phyloP scores from a whole-genome alignment of 2,113 vertebrate species.

The Pimephales promelas region DNA sequence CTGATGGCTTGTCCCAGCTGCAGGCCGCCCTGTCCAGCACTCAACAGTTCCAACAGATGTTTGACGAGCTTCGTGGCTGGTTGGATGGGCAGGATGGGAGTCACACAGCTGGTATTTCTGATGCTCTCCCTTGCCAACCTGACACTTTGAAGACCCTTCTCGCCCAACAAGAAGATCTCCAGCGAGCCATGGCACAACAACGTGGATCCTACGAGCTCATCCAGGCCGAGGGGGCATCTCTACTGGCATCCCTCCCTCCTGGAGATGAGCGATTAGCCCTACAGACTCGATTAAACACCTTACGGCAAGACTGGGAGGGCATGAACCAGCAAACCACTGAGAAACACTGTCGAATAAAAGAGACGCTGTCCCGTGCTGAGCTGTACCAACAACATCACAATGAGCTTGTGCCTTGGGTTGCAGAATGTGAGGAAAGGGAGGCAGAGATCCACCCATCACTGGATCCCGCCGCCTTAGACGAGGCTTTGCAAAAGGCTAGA shows the following conservation, averaged over 20 bases:
- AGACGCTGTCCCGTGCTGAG: conserved; percentile 86
- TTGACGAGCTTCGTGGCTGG: conserved; percentile 92
- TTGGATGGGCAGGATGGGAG: conserved; percentile 82
- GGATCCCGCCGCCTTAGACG: conserved; percentile 83
- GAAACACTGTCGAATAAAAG: conserved; percentile 80
- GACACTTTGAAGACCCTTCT: conserved; percentile 83
- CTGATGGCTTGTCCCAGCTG: conserved; percentile 92
- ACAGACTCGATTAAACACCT: conserved; percentile 80
- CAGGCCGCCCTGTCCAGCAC: conserved; percentile 93
- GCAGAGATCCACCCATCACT: conserved; percentile 81
- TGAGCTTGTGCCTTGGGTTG: conserved; percentile 87
- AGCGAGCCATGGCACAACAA: conserved; percentile 89
- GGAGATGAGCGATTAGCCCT: conserved; percentile 86
- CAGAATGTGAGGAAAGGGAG: conserved; percentile 81
- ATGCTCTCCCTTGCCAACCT: conserved; percentile 84
- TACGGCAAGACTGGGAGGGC: conserved; percentile 90
- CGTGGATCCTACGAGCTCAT: conserved; percentile 95
- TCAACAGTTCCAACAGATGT: conserved; percentile 99
- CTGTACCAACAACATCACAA: conserved; percentile 84
- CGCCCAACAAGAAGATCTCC: conserved; percentile 87
- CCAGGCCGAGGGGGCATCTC: conserved; percentile 84
- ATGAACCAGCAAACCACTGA: conserved; percentile 81
- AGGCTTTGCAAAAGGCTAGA: conserved; percentile 82
- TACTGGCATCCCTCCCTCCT: conserved; percentile 84
- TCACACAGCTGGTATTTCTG: conserved; percentile 65